Base-by-base conservation (phyloP, 2,888 invertebrate genomes). In the Ariolimax columbianus region DNA sequence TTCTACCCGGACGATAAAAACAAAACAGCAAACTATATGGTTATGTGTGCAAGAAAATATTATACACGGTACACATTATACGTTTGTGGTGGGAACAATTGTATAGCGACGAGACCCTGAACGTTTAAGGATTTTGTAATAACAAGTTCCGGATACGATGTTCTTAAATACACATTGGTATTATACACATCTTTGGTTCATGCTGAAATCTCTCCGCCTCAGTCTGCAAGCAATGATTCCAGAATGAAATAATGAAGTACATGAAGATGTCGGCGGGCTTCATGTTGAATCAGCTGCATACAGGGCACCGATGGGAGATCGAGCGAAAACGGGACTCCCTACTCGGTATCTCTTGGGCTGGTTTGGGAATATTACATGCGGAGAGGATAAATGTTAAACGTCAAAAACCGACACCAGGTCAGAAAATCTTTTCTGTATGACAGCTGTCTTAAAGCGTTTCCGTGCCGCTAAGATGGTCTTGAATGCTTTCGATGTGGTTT, bases 341-440 rank as follows among this genome's bases (percentile, higher is more conserved):
- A 14, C 26, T 2, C 43, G 3, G 33, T 30, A 17, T 6, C 33
- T 30, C 38, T 30, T 66, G 11, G 1, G 40, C 43, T 59, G 26
- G 23, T 77, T 63, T 77, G 77, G 36, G 77, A 77, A 59, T 77
- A 59, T 59, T 59, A 36, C 38, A 77, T 3, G 40, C 11, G 23
- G 81, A 51, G 81, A 81, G 33, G 38, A 81, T 72, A 72, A 81
- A 81, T 81, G 81, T 81, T 81, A 81, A 72, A 79, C 72, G 81
- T 81, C 81, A 81, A 55, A 81, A 81, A n/a, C 66, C 55, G 72
- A 70, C 72, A 33, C n/a, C 55, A 33, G 81, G 81, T 81, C 81
- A 72, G 33, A 51, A 2, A 68, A 43, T 72, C 70, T 51, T 72
- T 40, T 30, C 72, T 51, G 23, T 38, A 55, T 51, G 81, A 51